These are phyloP conservation scores for Drosophila buzzatii DNA, from an alignment of 2,888 invertebrate species.

Conservation along the genomic window DNA sequence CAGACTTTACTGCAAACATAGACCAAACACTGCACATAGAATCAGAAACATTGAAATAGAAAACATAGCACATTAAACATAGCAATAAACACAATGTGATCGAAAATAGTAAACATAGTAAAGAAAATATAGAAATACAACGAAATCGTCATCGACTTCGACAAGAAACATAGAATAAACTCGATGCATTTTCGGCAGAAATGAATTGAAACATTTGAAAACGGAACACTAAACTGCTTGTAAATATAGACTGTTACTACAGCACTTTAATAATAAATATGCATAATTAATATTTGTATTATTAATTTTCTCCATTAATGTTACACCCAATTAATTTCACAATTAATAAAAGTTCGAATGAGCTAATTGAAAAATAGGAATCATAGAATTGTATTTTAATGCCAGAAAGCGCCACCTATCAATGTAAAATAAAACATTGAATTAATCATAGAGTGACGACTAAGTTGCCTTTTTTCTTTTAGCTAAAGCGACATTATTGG, in stretches of 20 bases:
- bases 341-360: too few relatives aligned
- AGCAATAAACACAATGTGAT: background rate
- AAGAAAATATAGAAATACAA: background rate
- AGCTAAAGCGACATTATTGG: background rate
- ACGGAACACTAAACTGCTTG: background rate
- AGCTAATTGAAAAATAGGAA: too few relatives aligned
- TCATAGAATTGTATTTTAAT: too few relatives aligned
- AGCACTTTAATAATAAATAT: background rate
- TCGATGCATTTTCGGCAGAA: background rate
- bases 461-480: background rate
- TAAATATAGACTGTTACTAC: background rate
- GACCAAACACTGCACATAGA: background rate
- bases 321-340: too few relatives aligned
- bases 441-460: background rate
- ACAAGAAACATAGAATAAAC: background rate
- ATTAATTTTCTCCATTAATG: too few relatives aligned
- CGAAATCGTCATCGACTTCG: background rate
- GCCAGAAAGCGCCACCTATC: background rate
- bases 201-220: background rate
- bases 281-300: background rate
- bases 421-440: background rate
- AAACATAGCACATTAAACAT: conserved; percentile 2
- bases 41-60: background rate
- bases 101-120: background rate
- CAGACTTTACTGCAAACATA: background rate